A percentile compares a stretch with the other conserved stretches of the same genome.
phyloP scores from a whole-genome alignment of 2,797 vertebrate genomes.

The Falco peregrinus region DNA sequence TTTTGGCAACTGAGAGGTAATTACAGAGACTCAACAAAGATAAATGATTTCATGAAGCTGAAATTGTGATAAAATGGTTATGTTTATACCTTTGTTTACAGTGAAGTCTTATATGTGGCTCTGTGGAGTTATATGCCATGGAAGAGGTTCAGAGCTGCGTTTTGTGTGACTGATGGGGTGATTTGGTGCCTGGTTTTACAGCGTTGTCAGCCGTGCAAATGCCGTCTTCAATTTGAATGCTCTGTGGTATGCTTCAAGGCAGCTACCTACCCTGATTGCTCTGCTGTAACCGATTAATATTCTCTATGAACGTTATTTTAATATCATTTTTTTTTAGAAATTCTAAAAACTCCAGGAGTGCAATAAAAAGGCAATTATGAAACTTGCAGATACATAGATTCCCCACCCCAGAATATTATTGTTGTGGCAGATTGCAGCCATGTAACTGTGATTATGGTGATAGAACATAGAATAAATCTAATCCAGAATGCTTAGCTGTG shows the following conservation, averaged over 20 bases:
- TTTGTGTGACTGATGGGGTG: neutral
- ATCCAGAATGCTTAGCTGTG: neutral
- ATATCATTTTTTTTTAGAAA: conserved; percentile 45
- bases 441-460: neutral
- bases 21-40: neutral
- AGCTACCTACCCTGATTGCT: conserved; percentile 18
- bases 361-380: conserved; percentile 36
- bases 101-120: neutral
- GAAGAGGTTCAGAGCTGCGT: neutral
- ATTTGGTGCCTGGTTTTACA: neutral
- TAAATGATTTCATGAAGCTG: neutral
- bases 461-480: neutral
- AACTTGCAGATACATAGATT: neutral
- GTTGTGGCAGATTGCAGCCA: neutral
- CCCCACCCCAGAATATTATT: neutral
- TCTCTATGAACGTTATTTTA: neutral
- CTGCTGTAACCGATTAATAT: neutral
- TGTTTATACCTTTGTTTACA: neutral
- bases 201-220: neutral
- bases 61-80: neutral
- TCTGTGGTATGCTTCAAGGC: neutral
- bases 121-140: neutral
- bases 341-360: neutral
- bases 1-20: neutral
- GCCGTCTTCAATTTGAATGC: neutral